Evolutionary conservation across 2,113 vertebrate genomes (phyloP).

Genomic region (Puffinus mauretanicus): DNA sequence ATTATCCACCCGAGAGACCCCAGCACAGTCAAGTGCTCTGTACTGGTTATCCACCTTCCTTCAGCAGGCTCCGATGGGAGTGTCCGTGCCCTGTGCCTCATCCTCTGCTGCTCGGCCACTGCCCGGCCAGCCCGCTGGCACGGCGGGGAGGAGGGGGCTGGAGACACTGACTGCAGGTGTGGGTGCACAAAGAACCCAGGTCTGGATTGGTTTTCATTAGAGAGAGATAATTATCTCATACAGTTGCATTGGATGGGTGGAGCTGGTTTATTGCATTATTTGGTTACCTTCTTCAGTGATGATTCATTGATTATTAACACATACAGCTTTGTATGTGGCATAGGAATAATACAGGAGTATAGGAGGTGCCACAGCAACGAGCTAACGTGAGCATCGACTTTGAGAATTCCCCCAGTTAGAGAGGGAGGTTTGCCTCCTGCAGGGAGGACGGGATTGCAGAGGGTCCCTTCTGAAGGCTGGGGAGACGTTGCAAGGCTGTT

Average conservation of each 20-base stretch:
- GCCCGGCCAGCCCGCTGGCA: neutral
- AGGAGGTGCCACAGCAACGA: neutral
- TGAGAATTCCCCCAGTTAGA: neutral
- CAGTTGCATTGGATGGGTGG: neutral
- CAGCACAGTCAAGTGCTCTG: neutral
- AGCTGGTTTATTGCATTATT: rapidly evolving
- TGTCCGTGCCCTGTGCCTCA: rapidly evolving
- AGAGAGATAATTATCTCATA: neutral
- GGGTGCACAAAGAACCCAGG: neutral
- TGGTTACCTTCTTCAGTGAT: neutral
- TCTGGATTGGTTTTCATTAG: rapidly evolving
- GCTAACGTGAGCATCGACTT: neutral
- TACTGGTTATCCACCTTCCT: neutral
- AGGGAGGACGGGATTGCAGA: neutral
- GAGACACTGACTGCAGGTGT: neutral
- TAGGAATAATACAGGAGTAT: rapidly evolving
- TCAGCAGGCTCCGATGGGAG: neutral
- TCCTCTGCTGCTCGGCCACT: neutral
- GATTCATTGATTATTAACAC: neutral
- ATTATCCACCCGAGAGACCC: rapidly evolving
- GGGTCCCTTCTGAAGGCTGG: neutral
- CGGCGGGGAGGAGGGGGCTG: neutral
- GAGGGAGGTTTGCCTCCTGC: neutral
- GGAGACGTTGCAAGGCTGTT: neutral
- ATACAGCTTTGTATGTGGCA: rapidly evolving